A percentile compares a stretch with the other conserved stretches of the same genome.
These are phyloP conservation scores for Mesodorylaimus sp. DNA, from an alignment of 2,888 invertebrate species.

Conservation along the genomic window DNA sequence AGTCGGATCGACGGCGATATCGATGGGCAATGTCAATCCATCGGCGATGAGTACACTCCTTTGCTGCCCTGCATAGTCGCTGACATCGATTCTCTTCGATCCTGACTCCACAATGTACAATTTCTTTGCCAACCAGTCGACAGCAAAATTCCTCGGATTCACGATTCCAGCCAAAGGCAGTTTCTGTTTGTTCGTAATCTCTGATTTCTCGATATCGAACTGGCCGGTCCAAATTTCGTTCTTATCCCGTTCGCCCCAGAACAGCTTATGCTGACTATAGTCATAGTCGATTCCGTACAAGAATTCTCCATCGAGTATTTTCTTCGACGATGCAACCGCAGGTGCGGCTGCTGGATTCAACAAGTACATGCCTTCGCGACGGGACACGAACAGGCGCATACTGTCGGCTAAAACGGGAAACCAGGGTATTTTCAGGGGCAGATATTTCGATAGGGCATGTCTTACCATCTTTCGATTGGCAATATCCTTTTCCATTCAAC, in stretches of 20 bases:
- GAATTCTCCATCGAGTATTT: constrained; percentile 26
- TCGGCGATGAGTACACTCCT: constrained; percentile 78
- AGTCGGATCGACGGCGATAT: constrained; percentile 78
- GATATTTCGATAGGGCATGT: neutral
- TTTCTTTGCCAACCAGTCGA: constrained; percentile 92
- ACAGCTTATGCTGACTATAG: constrained; percentile 60
- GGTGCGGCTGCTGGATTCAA: constrained; percentile 7
- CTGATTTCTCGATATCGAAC: neutral
- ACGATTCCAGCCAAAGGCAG: constrained; percentile 24
- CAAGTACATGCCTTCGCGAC: constrained; percentile 21
- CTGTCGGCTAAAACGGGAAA: constrained; percentile 15
- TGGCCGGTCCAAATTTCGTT: constrained; percentile 16
- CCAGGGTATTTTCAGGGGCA: neutral
- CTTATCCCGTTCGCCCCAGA: constrained; percentile 48
- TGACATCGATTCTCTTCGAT: constrained; percentile 81
- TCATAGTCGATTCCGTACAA: constrained; percentile 71
- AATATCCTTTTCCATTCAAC: constrained; percentile 7
- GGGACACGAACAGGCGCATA: constrained; percentile 25
- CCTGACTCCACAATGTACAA: constrained; percentile 80
- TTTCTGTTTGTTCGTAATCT: constrained; percentile 13
- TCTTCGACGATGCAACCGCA: constrained; percentile 13
- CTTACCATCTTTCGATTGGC: constrained; percentile 1
- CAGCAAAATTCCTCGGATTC: constrained; percentile 45
- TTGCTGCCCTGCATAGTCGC: constrained; percentile 63
- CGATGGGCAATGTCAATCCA: constrained; percentile 71